Evolutionary conservation across 2,888 invertebrate species (phyloP), one percentile per base, ranked within the genome.

Genomic region (Bugulina stolonifera): DNA sequence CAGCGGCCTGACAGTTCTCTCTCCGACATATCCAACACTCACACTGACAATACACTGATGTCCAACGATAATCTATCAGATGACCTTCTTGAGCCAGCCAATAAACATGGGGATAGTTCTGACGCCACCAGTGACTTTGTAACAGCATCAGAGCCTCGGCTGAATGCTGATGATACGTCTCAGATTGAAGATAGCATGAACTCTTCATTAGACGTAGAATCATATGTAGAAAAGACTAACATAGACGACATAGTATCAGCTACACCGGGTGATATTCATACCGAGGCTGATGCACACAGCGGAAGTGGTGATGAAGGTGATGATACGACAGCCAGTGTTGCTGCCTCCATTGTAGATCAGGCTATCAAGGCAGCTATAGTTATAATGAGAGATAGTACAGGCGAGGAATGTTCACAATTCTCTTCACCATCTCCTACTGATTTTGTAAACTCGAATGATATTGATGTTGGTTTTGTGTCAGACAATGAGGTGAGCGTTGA

Each of bases 1-100:
- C 64, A 64, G 32, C 64, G 64, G n/a, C 64, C 64, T 10, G 64
- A 64, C 32, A 64, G 64, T n/a, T 64, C 64, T 14, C 34, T 64
- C 3, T 64, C 64, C 32, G 27, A 64, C n/a, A 27, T 64, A 25
- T 64, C 64, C 64, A 32, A 29, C 27, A 27, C 64, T 3, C 64
- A 25, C 10, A 64, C 64, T 5, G 64, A 64, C n/a, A 64, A 64
- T n/a, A 64, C 64, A 14, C 34, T 64, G 34, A 27, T 64, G 3
- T 64, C 64, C 2, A 27, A 14, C 22, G 64, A 64, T 32, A 32
- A 64, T 64, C 64, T 64, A 32, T 64, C 64, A 25, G 64, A 64
- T 64, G 64, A 64, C 64, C 10, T 64, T 64, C 43, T 43, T 43
- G 43, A 43, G 18, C 5, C 43, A 43, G 18, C 5, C 43, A 18